phyloP scores from a whole-genome alignment of 2,113 vertebrate genomes.

The Ia io region DNA sequence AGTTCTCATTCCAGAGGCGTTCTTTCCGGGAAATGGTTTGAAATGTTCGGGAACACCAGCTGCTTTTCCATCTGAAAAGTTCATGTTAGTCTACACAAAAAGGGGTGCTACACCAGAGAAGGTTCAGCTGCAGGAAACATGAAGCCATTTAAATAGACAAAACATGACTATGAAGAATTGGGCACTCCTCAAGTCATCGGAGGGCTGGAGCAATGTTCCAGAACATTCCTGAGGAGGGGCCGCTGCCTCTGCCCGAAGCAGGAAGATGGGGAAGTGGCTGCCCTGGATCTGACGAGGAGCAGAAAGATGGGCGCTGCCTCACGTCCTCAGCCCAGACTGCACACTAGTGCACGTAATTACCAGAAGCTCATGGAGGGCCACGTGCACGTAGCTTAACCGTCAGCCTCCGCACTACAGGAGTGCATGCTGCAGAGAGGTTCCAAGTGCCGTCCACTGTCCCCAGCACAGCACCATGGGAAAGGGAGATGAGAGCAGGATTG shows the following conservation, averaged over 20 bases:
- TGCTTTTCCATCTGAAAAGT: not conserved
- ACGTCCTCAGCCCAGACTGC: not conserved
- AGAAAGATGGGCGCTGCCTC: not conserved
- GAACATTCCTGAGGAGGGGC: not conserved
- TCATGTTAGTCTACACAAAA: not conserved
- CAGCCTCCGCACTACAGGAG: not conserved
- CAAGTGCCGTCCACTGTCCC: rapidly evolving
- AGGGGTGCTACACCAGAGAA: not conserved
- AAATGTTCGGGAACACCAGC: not conserved
- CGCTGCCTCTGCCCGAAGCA: not conserved
- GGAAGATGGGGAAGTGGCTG: not conserved
- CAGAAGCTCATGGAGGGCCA: not conserved
- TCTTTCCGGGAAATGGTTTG: not conserved
- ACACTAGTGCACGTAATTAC: not conserved
- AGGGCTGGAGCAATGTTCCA: not conserved
- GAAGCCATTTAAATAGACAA: not conserved
- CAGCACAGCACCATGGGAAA: not conserved
- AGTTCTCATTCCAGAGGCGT: not conserved
- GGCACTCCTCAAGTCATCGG: not conserved
- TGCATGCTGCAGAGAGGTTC: not conserved
- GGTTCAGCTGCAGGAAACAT: not conserved
- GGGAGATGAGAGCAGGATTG: not conserved
- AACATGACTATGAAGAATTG: not conserved
- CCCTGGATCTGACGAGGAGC: not conserved
- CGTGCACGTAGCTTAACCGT: rapidly evolving